Percentiles rank a stretch among this genome's conserved stretches.
These are phyloP conservation scores for Pavo muticus DNA, from an alignment of 2,113 vertebrate genomes.

Conservation along the genomic window DNA sequence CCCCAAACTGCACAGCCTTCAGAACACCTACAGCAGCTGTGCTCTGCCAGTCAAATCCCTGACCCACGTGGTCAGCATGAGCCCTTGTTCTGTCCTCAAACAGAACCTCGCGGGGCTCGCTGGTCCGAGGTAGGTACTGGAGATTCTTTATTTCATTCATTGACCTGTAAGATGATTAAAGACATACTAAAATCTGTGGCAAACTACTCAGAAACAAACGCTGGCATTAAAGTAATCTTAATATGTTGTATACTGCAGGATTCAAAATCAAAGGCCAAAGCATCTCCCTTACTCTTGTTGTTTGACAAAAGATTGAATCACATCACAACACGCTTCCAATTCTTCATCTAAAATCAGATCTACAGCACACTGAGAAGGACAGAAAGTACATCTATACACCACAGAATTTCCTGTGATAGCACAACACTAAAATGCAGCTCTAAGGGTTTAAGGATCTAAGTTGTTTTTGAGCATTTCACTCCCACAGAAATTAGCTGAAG, in stretches of 20 bases:
- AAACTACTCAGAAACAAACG: background rate
- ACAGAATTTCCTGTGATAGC: background rate
- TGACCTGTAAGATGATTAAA: constrained; percentile 76
- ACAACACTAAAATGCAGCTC: background rate
- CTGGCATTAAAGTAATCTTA: background rate
- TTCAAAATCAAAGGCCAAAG: background rate
- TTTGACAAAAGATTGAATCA: background rate
- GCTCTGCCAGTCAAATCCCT: constrained; percentile 99
- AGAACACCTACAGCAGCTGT: constrained; percentile 96
- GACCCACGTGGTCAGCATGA: constrained; percentile 96
- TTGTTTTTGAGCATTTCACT: background rate
- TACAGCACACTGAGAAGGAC: background rate
- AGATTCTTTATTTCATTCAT: constrained; percentile 99
- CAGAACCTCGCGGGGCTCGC: constrained; percentile 95
- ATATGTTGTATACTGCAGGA: background rate
- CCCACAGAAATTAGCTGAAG: background rate
- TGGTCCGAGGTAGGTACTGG: constrained; percentile 95
- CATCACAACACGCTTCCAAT: background rate
- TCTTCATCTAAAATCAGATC: background rate
- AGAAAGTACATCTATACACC: background rate
- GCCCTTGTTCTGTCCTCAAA: constrained; percentile 97
- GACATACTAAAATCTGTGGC: background rate
- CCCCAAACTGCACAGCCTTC: constrained; percentile 96
- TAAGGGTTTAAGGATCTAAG: background rate
- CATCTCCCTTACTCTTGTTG: background rate